Evolutionary conservation across 2,113 vertebrate species (phyloP), one percentile per base, ranked within the genome.

Genomic region (Halcyon malimbica): DNA sequence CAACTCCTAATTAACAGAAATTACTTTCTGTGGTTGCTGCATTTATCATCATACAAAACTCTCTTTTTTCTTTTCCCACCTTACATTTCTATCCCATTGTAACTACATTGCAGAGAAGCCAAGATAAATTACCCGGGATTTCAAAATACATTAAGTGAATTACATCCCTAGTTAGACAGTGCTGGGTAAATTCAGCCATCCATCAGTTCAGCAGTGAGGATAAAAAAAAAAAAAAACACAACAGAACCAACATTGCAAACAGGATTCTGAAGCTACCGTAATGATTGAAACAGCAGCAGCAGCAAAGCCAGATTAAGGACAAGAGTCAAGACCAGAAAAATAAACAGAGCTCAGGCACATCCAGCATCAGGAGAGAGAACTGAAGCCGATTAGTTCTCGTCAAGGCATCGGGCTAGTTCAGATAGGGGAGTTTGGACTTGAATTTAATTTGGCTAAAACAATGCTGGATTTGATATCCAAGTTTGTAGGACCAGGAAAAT

Each of bases 111-210:
- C 70, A 80, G 54, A 92, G 85, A 37, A 91, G 89, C 88, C 78
- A 95, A 96, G 97, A 98, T 87, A 97, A 97, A 95, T 97, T 97
- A 96, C 97, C 95, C 41, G 10, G 89, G 95, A 95, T 97, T 96
- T 96, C 94, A 90, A 97, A 96, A 95, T 68, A 83, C 94, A 98
- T 98, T 98, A 98, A 98, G 96, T 87, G 95, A 98, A 98, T 98
- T 98, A 98, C 89, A 98, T 94, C 76, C 35, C 91, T 74, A 71
- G 95, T 97, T 98, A 98, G 97, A 96, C 89, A 93, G 84, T 63
- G 62, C 92, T 67, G 69, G 96, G 97, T 97, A 97, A 94, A 98
- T 97, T 98, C 97, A 97, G 92, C 89, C 96, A 96, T 95, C 97
- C 92, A 73, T 97, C 95, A 97, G 94, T 94, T 95, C 91, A 94